Conservation (phyloP, 2,797 vertebrate genomes). For the Xenentodon cancila region DNA sequence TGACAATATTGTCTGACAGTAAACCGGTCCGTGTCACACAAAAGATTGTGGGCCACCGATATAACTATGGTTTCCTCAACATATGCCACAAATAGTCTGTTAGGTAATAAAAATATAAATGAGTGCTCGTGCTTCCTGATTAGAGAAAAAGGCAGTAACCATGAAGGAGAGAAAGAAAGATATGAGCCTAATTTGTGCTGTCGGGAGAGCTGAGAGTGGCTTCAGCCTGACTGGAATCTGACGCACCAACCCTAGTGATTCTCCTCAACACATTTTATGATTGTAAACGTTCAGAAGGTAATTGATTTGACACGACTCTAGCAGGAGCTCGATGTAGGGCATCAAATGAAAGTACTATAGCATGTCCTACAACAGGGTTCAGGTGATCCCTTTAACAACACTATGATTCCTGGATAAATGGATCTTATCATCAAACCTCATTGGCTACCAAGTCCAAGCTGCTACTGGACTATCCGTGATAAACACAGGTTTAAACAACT, state of each 20-base stretch:
- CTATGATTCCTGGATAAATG: neutral
- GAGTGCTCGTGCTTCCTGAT: neutral
- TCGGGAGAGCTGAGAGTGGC: conserved; percentile 1
- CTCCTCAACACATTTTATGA: conserved; percentile 4
- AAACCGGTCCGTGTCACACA: too few species aligned
- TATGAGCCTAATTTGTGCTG: conserved; percentile 22
- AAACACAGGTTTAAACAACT: too few species aligned
- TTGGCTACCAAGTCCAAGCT: neutral
- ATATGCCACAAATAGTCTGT: too few species aligned
- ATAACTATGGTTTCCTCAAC: too few species aligned
- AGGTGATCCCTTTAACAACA: neutral
- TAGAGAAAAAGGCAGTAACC: conserved; percentile 1
- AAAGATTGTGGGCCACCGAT: too few species aligned
- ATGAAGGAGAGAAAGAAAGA: conserved; percentile 7
- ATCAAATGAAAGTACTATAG: neutral
- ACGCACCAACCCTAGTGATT: neutral
- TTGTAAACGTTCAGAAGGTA: neutral
- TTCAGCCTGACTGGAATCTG: conserved; percentile 1
- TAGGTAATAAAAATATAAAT: too few species aligned
- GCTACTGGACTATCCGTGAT: too few species aligned
- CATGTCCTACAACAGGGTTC: neutral
- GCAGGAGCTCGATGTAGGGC: conserved; percentile 1
- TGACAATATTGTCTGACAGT: too few species aligned
- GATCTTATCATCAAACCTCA: neutral
- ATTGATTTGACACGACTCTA: conserved; percentile 24